Evolutionary conservation across 1,140 invertebrate species (phyloP), one percentile per base, ranked within the genome.

Genomic region (Steinernema feltiae): DNA sequence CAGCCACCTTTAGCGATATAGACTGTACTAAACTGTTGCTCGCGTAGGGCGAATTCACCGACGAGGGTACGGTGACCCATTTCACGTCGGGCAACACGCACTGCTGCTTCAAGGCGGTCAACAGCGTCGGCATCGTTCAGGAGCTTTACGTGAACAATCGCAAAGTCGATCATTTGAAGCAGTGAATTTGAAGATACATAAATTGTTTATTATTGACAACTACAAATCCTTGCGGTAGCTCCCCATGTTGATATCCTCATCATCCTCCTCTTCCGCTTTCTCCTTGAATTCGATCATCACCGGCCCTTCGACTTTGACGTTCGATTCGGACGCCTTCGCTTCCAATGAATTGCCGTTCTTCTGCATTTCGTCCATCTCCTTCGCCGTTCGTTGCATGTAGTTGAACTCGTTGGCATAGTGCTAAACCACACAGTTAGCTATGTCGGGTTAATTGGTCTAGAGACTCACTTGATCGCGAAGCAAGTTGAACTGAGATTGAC

Each of bases 41-140:
- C n/a, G n/a, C 87, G 71, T 74, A 92, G 91, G 91, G 90, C 53
- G 91, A 91, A 83, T 94, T 94, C 87, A 91, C 91, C 7, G 91
- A 93, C 72, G 90, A 91, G 74, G 93, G 92, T 48, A 93, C 92
- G n/a, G 91, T 92, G 85, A 94, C 92, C 1, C 90, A 91, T 81
- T 93, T 94, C 86, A 85, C 88, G 30, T 27, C n/a, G 21, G 30
- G 35, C 15, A 73, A 69, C 30, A 82, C 83, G 30, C 76, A 81
- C 71, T 86, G 83, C 0, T 89, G 88, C 74, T 91, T 92, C 46
- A 89, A 89, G 83, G 90, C 91, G 1, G 84, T 88, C 1, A 90
- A 89, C 71, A 88, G 87, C 32, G 80, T 82, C 12, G 88, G 88
- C 31, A 83, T 89, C 21, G 70, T 88, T 3, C 87, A 89, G 72